Evolutionary conservation across 2,888 invertebrate species (phyloP), one percentile per base, ranked within the genome.

Genomic region (Drosophila mayaguana): DNA sequence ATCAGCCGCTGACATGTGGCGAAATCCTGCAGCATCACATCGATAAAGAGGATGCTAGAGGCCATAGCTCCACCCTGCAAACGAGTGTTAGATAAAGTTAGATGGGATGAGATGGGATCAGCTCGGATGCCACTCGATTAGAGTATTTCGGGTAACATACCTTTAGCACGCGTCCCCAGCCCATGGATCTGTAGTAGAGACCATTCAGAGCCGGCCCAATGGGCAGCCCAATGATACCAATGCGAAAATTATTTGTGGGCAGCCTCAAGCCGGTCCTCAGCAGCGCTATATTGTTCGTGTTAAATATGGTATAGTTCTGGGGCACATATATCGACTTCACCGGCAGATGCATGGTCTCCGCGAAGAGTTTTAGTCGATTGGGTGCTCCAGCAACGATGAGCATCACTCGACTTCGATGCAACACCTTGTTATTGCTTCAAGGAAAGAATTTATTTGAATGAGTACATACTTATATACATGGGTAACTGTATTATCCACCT

Each of bases 231-330:
- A 71, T 36, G 3, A 64, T 8, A 0, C 53, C 60, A 7, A 88
- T 53, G 18, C 38, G 6, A 0, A 18, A 12, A 16, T 50, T 66
- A 3, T 34, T 2, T 3, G 7, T 12, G 9, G 88, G 80, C 16
- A 83, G 22, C 1, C 0, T 0, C 0, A 0, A 0, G 0, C 0
- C 6, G 5, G 80, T 5, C 16, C 55, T 40, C 0, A 83, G 2
- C 0, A 83, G 8, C 3, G 86, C 88, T 34, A 84, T 62, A 50
- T 84, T 75, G 22, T 89, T 75, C 16, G 83, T 82, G 51, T 86
- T 89, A 6, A 20, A 36, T 2, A 75, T 22, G 4, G 71, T 75
- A 18, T 66, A 89, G 14, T 71, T 71, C 0, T 40, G 36, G 6
- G 80, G 86, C 32, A 89, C 89, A 42, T 59, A 70, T n/a, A 88